phyloP scores from a whole-genome alignment of 2,888 invertebrate species.

The Octodonta nipae region DNA sequence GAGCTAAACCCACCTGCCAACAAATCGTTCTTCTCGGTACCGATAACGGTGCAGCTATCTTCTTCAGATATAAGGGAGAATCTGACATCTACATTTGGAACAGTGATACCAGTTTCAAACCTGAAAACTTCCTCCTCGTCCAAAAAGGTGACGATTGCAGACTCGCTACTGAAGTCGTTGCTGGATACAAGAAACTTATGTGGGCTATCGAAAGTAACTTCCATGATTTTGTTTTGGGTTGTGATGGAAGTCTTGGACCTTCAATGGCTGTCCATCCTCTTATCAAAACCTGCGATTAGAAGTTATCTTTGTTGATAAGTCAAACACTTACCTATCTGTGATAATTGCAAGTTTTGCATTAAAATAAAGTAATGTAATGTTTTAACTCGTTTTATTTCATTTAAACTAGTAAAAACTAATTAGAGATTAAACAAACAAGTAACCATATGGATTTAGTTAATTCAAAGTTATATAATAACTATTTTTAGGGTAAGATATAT shows the following conservation, averaged over 20 bases:
- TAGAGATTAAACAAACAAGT: too few relatives aligned
- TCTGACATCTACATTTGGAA: slow-evolving; percentile 53
- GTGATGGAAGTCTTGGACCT: slow-evolving; percentile 48
- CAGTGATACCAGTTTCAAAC: slow-evolving; percentile 42
- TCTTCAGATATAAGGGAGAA: slow-evolving; percentile 49
- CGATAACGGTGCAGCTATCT: slow-evolving; percentile 45
- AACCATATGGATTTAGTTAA: too few relatives aligned
- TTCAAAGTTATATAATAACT: too few relatives aligned
- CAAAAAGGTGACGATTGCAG: slow-evolving; percentile 46
- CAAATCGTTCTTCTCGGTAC: slow-evolving; percentile 46
- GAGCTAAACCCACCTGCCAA: slow-evolving; percentile 32
- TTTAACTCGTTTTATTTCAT: too few relatives aligned
- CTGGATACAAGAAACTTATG: slow-evolving; percentile 43
- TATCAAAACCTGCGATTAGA: slow-evolving; percentile 36
- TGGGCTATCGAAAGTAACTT: slow-evolving; percentile 55
- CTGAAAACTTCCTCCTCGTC: slow-evolving; percentile 43
- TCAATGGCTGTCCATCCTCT: slow-evolving; percentile 47
- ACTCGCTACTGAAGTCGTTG: slow-evolving; percentile 45
- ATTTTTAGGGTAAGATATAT: too few relatives aligned
- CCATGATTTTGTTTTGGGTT: slow-evolving; percentile 47
- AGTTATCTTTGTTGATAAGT: slow-evolving; percentile 8
- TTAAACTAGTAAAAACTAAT: too few relatives aligned
- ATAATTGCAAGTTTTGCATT: too few relatives aligned
- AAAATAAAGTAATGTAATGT: too few relatives aligned
- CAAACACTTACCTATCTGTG: too few relatives aligned